Percentiles rank a stretch among this genome's conserved stretches.
Conservation (phyloP, 2,888 invertebrate species). For the Stenolophus ochropezus region DNA sequence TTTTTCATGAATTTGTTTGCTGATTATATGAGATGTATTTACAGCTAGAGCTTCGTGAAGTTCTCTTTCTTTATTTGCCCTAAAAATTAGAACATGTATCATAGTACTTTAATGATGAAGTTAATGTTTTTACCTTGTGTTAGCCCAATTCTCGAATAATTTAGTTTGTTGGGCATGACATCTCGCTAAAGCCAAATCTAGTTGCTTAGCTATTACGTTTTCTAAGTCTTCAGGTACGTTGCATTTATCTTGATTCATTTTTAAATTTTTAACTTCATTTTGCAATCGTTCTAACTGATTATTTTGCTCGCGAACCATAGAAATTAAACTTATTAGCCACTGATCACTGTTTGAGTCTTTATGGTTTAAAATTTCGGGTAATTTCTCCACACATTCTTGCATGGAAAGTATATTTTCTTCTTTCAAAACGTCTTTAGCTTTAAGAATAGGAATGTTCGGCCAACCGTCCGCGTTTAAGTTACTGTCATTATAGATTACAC, state of each 20-base stretch:
- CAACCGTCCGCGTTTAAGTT: slow-evolving; percentile 69
- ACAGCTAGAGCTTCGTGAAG: slow-evolving; percentile 74
- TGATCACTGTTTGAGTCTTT: slow-evolving; percentile 47
- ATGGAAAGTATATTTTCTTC: slow-evolving; percentile 62
- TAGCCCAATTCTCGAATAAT: slow-evolving; percentile 69
- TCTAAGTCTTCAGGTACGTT: slow-evolving; percentile 56
- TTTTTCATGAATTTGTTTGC: slow-evolving; percentile 74
- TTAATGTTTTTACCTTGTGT: slow-evolving; percentile 4
- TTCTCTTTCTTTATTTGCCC: slow-evolving; percentile 74
- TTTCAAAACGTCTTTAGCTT: slow-evolving; percentile 69
- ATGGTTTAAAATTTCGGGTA: slow-evolving; percentile 42
- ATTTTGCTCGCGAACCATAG: slow-evolving; percentile 69
- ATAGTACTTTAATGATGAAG: not conserved
- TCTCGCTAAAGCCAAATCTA: slow-evolving; percentile 70
- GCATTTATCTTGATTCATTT: slow-evolving; percentile 63
- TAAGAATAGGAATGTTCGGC: slow-evolving; percentile 72
- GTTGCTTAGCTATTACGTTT: slow-evolving; percentile 66
- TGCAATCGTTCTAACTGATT: slow-evolving; percentile 68
- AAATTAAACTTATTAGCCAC: slow-evolving; percentile 65
- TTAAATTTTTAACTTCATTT: slow-evolving; percentile 66
- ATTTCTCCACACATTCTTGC: slow-evolving; percentile 10
- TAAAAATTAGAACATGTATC: slow-evolving; percentile 65
- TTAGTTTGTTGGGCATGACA: slow-evolving; percentile 70
- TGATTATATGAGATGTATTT: slow-evolving; percentile 76
- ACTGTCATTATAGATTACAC: slow-evolving; percentile 58